Evolutionary conservation across 2,113 vertebrate species (phyloP), one percentile per base, ranked within the genome.

Genomic region (Microtus pennsylvanicus): DNA sequence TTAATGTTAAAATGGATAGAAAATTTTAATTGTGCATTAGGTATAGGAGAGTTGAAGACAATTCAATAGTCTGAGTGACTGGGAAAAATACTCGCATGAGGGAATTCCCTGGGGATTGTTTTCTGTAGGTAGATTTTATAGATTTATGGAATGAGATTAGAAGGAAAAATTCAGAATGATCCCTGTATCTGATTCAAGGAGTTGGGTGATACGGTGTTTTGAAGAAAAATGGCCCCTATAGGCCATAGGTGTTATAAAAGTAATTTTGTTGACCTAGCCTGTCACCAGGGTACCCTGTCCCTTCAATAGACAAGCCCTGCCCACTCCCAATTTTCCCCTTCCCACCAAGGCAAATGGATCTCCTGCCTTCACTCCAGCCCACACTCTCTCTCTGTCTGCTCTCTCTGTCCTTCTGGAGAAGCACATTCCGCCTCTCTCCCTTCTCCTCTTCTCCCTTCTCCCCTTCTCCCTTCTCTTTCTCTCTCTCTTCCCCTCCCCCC

Each of bases 161-260:
- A 95, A 87, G n/a, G 6, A 91, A 89, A 35, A 92, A 90, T 58
- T 95, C 63, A 90, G 81, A 74, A 81, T 92, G 14, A 69, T 19
- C 69, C 17, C 26, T 92, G 33, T 21, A 94, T 93, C 45, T 96
- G 65, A 12, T 52, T 85, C 91, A 80, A 95, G 17, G 16, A 87
- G 80, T 14, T 93, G 26, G 10, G 9, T 89, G 17, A 19, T n/a
- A n/a, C 1, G 3, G 17, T 72, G 35, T n/a, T 38, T 72, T 38
- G 17, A 72, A 72, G 4, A 19, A 72, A 72, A 72, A 72, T n/a
- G 35, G 3, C 3, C 35, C 35, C 70, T 19, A 72, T 72, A 72
- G 70, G 19, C 17, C 7, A 58, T 21, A 58, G 5, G 55, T 58
- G 55, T 58, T 58, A 58, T 58, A 58, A 58, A 58, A 58, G 17